A percentile compares a stretch with the other conserved stretches of the same genome.
Conservation (phyloP, 1,140 invertebrate species). For the Neodiprion lecontei region DNA sequence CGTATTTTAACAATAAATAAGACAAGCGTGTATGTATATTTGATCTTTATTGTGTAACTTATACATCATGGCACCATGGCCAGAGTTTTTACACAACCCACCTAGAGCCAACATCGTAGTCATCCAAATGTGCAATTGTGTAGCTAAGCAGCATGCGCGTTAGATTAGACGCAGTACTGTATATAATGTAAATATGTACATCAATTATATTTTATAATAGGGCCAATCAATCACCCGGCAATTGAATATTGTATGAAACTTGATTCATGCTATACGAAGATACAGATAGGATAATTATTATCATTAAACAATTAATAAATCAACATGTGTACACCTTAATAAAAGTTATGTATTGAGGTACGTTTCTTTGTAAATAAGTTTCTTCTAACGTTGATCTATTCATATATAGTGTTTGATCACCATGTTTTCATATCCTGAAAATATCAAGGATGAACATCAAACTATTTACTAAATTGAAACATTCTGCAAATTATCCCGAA, state of each 20-base stretch:
- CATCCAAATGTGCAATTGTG: slow-evolving; percentile 59
- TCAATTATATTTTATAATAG: slow-evolving; percentile 63
- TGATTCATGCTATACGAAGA: slow-evolving; percentile 46
- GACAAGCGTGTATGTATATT: slow-evolving; percentile 6
- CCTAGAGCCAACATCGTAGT: slow-evolving; percentile 60
- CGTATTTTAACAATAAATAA: neutral
- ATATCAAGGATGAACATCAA: too few relatives aligned
- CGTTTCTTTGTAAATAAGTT: slow-evolving; percentile 48
- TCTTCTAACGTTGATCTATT: neutral
- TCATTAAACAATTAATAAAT: slow-evolving; percentile 57
- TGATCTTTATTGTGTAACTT: slow-evolving; percentile 10
- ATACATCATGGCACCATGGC: slow-evolving; percentile 3
- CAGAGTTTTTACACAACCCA: slow-evolving; percentile 37
- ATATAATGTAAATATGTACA: slow-evolving; percentile 63
- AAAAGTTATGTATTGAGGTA: slow-evolving; percentile 63
- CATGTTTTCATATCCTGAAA: too few relatives aligned
- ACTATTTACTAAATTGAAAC: too few relatives aligned
- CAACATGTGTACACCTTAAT: slow-evolving; percentile 62
- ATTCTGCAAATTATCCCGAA: too few relatives aligned
- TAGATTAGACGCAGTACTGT: slow-evolving; percentile 49
- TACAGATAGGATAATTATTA: slow-evolving; percentile 59
- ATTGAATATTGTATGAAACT: slow-evolving; percentile 50
- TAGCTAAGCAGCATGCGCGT: slow-evolving; percentile 51
- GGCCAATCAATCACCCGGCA: slow-evolving; percentile 55
- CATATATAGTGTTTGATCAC: too few relatives aligned